These are phyloP conservation scores for Cheilosia soror DNA, from an alignment of 2,888 invertebrate genomes.

Conservation along the genomic window DNA sequence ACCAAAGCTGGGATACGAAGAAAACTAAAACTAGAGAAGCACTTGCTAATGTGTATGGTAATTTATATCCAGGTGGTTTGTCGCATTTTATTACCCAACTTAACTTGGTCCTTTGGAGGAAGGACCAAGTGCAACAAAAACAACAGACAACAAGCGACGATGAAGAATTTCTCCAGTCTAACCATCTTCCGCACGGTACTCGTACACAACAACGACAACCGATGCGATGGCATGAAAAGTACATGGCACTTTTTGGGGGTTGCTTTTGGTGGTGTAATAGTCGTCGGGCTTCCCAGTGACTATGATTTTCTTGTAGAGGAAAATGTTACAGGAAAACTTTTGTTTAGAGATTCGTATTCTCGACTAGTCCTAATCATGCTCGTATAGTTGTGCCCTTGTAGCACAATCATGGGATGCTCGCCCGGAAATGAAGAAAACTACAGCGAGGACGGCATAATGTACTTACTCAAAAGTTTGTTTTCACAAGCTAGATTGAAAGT, in stretches of 20 bases:
- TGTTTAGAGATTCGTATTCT: conserved; percentile 47
- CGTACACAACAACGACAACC: conserved; percentile 34
- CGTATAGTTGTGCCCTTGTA: not conserved
- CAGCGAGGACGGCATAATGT: not conserved
- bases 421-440: not conserved
- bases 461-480: not conserved
- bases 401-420: not conserved
- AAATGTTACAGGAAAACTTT: conserved; percentile 55
- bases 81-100: conserved; percentile 75
- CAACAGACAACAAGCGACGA: not conserved
- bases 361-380: conserved; percentile 1
- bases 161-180: conserved; percentile 3
- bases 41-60: conserved; percentile 75
- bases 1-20: conserved; percentile 23
- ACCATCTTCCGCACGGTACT: conserved; percentile 10
- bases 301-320: conserved; percentile 59
- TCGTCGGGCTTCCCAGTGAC: conserved; percentile 29
- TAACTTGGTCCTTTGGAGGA: conserved; percentile 66
- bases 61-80: conserved; percentile 76
- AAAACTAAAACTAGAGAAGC: conserved; percentile 64
- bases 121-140: conserved; percentile 32
- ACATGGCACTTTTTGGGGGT: conserved; percentile 24
- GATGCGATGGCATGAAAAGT: conserved; percentile 55
- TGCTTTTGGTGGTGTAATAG: not conserved
- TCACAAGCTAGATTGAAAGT: not conserved